These are phyloP conservation scores for Lycia hirtaria DNA, from an alignment of 2,888 invertebrate genomes.

Conservation along the genomic window DNA sequence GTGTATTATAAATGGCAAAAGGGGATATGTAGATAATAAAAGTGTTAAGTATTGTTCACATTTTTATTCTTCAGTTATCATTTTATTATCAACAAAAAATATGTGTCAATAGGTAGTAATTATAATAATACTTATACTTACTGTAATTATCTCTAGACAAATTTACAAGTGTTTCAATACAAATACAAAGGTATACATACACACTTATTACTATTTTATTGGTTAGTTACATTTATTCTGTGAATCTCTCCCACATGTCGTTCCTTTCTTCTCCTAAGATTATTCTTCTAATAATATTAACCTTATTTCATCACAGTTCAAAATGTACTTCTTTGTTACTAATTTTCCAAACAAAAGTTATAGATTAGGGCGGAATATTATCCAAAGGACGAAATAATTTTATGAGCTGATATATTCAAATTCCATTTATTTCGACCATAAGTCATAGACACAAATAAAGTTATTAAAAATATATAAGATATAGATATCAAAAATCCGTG, in stretches of 20 bases:
- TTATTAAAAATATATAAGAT: no score
- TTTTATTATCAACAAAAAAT: slow-evolving; percentile 71
- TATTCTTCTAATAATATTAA: slow-evolving; percentile 70
- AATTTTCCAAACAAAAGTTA: slow-evolving; percentile 42
- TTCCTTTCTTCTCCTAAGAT: slow-evolving; percentile 63
- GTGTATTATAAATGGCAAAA: no score
- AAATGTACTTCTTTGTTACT: slow-evolving; percentile 78
- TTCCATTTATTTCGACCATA: no score
- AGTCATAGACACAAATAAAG: no score
- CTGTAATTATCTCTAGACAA: slow-evolving; percentile 75
- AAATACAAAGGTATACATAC: slow-evolving; percentile 60
- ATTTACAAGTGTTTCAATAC: slow-evolving; percentile 70
- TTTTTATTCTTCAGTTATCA: slow-evolving; percentile 71
- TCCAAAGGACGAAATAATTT: slow-evolving; percentile 35
- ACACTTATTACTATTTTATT: slow-evolving; percentile 49
- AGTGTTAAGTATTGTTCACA: slow-evolving; percentile 58
- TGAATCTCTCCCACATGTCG: slow-evolving; percentile 57
- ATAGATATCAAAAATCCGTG: slow-evolving; percentile 3
- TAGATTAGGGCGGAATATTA: slow-evolving; percentile 39
- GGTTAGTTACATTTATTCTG: slow-evolving; percentile 57
- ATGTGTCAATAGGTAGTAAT: slow-evolving; percentile 69
- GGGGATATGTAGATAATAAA: neutral
- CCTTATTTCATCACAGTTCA: slow-evolving; percentile 82
- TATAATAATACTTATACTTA: slow-evolving; percentile 79
- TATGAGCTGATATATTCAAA: slow-evolving; percentile 30